Evolutionary conservation across 2,888 invertebrate genomes (phyloP), one percentile per base, ranked within the genome.

Genomic region (Hypolimnas misippus): DNA sequence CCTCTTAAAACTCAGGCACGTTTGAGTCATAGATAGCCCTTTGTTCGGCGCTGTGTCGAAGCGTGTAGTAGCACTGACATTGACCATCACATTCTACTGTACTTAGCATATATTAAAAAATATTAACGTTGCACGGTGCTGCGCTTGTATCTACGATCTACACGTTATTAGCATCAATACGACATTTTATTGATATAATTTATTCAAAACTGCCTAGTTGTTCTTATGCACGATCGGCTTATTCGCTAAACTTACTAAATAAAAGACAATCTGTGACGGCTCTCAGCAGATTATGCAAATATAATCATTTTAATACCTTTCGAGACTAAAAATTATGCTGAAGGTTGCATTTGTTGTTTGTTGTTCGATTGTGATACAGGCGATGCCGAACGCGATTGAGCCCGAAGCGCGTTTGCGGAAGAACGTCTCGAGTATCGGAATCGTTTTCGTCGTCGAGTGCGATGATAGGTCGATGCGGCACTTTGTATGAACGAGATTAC

Each of bases 371-470:
- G 78, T 75, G 75, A 74, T 79, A 75, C 75, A 77, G 74, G 76
- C 73, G 73, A 75, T 70, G 76, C 44, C 40, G 40, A 63, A 54
- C 44, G 25, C 17, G 50, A 77, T 73, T 70, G 33, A 42, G 70
- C 73, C 75, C 76, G 73, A 79, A 78, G 84, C 85, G 83, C 83
- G 86, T 82, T 78, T 79, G 73, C 86, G 87, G 87, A 88, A 87
- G 82, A 76, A 74, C 71, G 31, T 51, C 3, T 42, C 38, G 50
- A 29, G 72, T 73, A 72, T 75, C 73, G 51, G 31, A 31, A 54
- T 49, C 57, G 44, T 74, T 77, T 79, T 81, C 51, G 55, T 16
- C 33, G 55, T 58, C 59, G 38, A 31, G 35, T 49, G 31, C 46
- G 62, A 54, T 63, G 64, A 66, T 68, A 57, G 67, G 38, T 31